phyloP scores from a whole-genome alignment of 2,888 invertebrate species.

The Eupithecia abbreviata region DNA sequence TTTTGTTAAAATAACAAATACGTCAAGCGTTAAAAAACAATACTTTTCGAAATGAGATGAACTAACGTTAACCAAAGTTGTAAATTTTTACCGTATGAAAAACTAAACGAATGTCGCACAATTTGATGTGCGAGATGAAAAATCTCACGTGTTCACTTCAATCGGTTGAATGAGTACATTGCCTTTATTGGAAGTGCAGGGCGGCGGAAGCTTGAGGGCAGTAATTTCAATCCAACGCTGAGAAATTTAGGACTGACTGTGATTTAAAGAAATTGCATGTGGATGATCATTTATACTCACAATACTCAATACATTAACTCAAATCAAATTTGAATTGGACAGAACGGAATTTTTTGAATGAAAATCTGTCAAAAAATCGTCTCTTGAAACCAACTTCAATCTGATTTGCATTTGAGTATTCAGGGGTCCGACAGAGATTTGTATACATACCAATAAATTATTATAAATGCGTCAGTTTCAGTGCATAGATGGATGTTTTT shows the following conservation, averaged over 20 bases:
- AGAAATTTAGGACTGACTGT: neutral
- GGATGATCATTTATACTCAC: neutral
- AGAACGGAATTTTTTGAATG: neutral
- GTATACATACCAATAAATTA: too few species aligned
- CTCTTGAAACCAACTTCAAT: neutral
- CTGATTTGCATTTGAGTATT: neutral
- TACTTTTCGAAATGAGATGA: too few species aligned
- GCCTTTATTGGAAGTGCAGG: slow-evolving; percentile 30
- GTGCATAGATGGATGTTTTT: neutral
- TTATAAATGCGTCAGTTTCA: neutral
- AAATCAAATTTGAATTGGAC: neutral
- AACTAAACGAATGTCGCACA: neutral
- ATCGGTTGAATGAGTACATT: slow-evolving; percentile 32
- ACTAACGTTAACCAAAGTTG: neutral
- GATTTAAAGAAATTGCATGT: too few species aligned
- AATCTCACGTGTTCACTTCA: slow-evolving; percentile 22
- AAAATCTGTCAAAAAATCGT: neutral
- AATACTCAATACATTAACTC: neutral
- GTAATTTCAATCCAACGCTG: slow-evolving; percentile 23
- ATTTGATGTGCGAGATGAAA: slow-evolving; percentile 20
- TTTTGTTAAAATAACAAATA: neutral
- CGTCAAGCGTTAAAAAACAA: neutral
- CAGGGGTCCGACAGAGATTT: neutral
- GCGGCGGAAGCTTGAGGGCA: slow-evolving; percentile 11
- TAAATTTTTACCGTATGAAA: neutral